Evolutionary conservation across 2,797 vertebrate genomes (phyloP).

Genomic region (Poliocrania exsul): DNA sequence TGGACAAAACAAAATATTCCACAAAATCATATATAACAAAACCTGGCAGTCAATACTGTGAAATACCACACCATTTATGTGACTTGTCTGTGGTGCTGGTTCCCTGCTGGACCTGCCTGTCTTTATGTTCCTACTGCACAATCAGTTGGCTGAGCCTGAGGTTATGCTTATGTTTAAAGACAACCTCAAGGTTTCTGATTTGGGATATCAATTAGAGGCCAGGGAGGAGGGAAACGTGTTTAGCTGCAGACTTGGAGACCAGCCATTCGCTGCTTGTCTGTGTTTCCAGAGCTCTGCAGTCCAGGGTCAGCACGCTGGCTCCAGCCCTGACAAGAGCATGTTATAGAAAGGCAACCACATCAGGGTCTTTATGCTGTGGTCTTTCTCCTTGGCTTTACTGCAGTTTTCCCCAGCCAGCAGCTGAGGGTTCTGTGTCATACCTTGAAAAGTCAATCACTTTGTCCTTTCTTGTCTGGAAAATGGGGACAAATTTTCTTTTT

Average conservation of each 20-base stretch:
- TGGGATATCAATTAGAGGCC: background rate
- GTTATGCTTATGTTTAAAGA: background rate
- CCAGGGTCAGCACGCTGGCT: accelerated
- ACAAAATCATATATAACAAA: background rate
- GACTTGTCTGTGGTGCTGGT: background rate
- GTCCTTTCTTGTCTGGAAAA: background rate
- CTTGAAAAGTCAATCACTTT: background rate
- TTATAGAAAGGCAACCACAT: background rate
- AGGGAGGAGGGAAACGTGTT: background rate
- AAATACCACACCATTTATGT: background rate
- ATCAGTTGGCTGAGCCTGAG: background rate
- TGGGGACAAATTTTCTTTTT: background rate
- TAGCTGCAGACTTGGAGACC: background rate
- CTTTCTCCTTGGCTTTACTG: background rate
- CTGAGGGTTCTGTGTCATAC: background rate
- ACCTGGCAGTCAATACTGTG: background rate
- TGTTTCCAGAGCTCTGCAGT: background rate
- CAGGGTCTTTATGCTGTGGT: background rate
- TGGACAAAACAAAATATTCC: background rate
- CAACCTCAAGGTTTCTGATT: background rate
- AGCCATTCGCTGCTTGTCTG: background rate
- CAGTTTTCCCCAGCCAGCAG: background rate
- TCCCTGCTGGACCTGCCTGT: background rate
- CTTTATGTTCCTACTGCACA: background rate
- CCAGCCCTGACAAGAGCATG: accelerated